Conservation (phyloP, 2,888 invertebrate species). For the Lepidocyrtinus sp. region DNA sequence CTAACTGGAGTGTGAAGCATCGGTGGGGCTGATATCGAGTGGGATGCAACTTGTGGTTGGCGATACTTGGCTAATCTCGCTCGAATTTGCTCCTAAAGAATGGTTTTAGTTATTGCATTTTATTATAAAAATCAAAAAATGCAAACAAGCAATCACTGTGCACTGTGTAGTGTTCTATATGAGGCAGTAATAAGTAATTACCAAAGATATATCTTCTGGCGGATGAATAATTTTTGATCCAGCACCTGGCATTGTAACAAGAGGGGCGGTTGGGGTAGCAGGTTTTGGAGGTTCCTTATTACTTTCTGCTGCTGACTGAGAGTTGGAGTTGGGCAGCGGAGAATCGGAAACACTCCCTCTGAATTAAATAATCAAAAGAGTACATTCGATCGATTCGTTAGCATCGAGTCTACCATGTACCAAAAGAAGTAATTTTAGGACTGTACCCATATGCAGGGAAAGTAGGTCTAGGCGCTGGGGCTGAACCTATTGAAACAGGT, state of each 20-base stretch:
- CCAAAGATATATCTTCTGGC: constrained; percentile 89
- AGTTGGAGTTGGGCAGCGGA: neutral
- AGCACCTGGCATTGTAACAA: constrained; percentile 85
- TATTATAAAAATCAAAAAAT: neutral
- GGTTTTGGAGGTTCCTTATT: constrained; percentile 30
- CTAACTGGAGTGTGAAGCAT: constrained; percentile 67
- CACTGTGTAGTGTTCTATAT: neutral
- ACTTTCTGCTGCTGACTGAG: neutral
- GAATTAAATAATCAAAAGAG: neutral
- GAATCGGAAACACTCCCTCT: constrained; percentile 31
- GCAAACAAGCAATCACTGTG: constrained; percentile 1
- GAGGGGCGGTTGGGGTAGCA: constrained; percentile 70
- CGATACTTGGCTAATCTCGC: constrained; percentile 82
- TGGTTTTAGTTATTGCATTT: neutral
- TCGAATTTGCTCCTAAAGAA: constrained; percentile 82
- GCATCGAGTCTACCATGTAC: neutral
- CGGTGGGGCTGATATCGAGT: constrained; percentile 70
- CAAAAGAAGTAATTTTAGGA: neutral
- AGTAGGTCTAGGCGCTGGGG: constrained; percentile 78
- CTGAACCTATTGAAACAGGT: constrained; percentile 72
- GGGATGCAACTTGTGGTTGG: constrained; percentile 73
- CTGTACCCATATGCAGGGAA: constrained; percentile 84
- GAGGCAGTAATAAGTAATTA: constrained; percentile 71
- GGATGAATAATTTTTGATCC: constrained; percentile 94
- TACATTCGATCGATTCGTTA: neutral